Base-by-base conservation (phyloP, 2,797 vertebrate species). In the Coendou prehensilis region DNA sequence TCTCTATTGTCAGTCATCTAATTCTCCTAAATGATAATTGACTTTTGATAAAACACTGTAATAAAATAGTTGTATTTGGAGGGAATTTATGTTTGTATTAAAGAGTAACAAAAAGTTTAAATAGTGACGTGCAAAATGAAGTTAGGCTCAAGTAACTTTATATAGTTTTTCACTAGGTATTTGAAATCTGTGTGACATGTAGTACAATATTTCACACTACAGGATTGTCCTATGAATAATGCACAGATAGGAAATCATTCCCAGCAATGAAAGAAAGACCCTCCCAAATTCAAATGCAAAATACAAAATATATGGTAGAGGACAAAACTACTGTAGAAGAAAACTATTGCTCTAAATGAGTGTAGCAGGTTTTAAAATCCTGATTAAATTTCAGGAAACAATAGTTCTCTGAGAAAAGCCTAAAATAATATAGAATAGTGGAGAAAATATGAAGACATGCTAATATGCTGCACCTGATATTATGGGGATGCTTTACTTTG, bases 341-440 rank as follows among this genome's bases (percentile, higher is more conserved):
- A 13, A 92, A 89, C 18, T 61, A 33, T 54, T 80, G 23, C 11
- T 96, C 1, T 91, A 9, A 41, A 45, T 3, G 45, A 90, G 33
- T 76, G 4, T 41, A 20, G 5, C 37, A 73, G 9, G 37, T 83
- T 91, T 87, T 71, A 52, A 82, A 91, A 87, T 84, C 22, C 69
- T 18, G n/a, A 26, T 85, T 88, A 71, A 50, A 64, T 30, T 91
- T 92, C 59, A 92, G n/a, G 6, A 83, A 95, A 75, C 45, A 75
- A 0, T 41, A 41, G 1, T 73, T 83, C 18, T 57, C 4, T 82
- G 75, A 67, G 26, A 80, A 81, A 71, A 2, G 2, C 82, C 9
- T 71, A 73, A 97, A 73, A 54, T 59, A 41, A 89, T 79, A 41
- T 28, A 45, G 41, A 76, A 57, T 52, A 8, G 1, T 82, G 75